phyloP scores from a whole-genome alignment of 2,888 invertebrate species.

The Harpalus rufipes region DNA sequence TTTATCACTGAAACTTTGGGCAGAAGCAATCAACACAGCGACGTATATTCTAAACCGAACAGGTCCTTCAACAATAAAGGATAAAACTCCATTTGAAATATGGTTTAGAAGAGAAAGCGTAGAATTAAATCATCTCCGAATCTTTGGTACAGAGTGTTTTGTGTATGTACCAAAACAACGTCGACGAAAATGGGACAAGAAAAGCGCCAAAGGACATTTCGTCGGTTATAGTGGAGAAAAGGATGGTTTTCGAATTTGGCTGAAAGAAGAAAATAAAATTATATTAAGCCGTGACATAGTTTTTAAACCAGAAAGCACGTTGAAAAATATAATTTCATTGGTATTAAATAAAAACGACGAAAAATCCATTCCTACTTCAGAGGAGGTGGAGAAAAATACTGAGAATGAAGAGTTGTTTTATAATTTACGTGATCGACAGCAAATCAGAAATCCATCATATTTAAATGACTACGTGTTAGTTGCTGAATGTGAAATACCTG shows the following conservation, averaged over 20 bases:
- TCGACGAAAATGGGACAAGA: constrained; percentile 71
- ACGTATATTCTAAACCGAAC: neutral
- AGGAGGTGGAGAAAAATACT: neutral
- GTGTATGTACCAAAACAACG: constrained; percentile 71
- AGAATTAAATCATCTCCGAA: neutral
- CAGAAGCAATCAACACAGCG: no score
- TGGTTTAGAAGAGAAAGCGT: neutral
- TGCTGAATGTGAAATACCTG: constrained; percentile 6
- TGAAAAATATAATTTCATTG: neutral
- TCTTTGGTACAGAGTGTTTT: constrained; percentile 26
- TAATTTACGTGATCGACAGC: neutral
- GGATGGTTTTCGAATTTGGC: constrained; percentile 54
- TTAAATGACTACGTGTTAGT: neutral
- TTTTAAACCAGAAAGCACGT: no score
- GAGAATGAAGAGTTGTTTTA: neutral
- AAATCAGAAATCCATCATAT: neutral
- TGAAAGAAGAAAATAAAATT: neutral
- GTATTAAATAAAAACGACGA: constrained; percentile 21
- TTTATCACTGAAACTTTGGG: no score
- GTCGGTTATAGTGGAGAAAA: constrained; percentile 72
- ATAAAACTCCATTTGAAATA: neutral
- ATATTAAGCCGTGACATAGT: constrained; percentile 41
- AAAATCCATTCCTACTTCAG: neutral
- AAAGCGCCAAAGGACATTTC: constrained; percentile 70
- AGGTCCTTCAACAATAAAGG: neutral